phyloP scores from a whole-genome alignment of 2,113 vertebrate species.

The Erythrocercus mccallii region DNA sequence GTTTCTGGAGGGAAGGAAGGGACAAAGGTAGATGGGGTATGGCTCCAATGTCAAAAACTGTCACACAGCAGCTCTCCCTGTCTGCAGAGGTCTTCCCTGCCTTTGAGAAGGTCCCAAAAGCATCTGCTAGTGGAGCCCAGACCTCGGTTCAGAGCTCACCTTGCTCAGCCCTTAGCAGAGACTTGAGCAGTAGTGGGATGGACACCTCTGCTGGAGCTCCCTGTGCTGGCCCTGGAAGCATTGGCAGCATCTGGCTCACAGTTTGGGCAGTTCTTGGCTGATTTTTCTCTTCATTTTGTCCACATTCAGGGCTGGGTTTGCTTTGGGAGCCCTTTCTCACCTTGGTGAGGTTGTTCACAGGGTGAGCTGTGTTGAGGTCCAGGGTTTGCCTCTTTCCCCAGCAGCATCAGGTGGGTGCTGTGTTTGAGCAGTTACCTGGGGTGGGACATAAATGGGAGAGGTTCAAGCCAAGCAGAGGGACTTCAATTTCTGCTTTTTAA shows the following conservation, averaged over 20 bases:
- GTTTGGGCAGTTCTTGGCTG: background rate
- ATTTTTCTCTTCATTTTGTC: background rate
- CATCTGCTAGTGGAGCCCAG: background rate
- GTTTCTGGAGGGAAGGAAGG: background rate
- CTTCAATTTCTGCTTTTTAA: background rate
- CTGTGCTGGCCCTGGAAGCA: fast-evolving
- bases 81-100: background rate
- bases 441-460: background rate
- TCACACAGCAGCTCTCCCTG: background rate
- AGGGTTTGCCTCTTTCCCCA: background rate
- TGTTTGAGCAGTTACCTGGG: background rate
- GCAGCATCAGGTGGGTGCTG: background rate
- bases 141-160: background rate
- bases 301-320: background rate
- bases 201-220: background rate
- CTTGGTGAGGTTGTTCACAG: fast-evolving
- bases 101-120: background rate
- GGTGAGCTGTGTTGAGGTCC: background rate
- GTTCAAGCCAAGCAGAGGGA: background rate
- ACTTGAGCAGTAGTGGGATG: background rate
- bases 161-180: background rate
- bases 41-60: background rate
- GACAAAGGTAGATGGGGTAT: background rate
- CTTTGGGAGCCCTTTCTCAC: background rate
- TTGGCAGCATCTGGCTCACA: background rate